These are phyloP conservation scores for Elaphurus davidianus DNA, from an alignment of 2,113 vertebrate species.

Conservation along the genomic window DNA sequence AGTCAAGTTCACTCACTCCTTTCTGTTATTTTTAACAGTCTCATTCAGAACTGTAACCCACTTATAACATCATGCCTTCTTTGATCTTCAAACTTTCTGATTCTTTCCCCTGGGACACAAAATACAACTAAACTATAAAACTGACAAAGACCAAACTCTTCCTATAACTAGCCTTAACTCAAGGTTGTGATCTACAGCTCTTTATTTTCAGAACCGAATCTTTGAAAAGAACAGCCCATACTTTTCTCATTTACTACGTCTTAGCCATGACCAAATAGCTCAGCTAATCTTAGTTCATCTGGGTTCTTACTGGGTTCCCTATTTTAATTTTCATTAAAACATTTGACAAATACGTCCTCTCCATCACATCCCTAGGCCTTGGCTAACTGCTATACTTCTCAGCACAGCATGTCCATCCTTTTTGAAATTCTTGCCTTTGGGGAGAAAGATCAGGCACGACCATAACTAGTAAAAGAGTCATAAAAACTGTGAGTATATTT, in stretches of 20 bases:
- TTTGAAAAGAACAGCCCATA: background rate
- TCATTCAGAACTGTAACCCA: background rate
- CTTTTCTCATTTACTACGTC: background rate
- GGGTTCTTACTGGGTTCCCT: background rate
- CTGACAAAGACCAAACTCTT: background rate
- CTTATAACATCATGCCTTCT: background rate
- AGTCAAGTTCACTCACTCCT: background rate
- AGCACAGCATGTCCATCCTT: background rate
- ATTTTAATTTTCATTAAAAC: background rate
- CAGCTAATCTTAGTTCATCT: background rate
- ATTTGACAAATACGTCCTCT: background rate
- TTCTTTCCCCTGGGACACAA: background rate
- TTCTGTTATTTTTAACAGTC: background rate
- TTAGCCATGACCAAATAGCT: background rate
- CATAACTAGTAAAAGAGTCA: background rate
- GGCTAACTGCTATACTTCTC: background rate
- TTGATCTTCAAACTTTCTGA: background rate
- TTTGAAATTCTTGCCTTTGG: background rate
- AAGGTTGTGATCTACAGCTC: background rate
- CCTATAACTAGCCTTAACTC: background rate
- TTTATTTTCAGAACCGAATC: background rate
- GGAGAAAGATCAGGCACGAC: background rate
- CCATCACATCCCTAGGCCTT: background rate
- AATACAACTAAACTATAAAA: background rate
- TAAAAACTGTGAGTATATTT: background rate